These are phyloP conservation scores for Phalacrocorax brasilianus DNA, from an alignment of 2,113 vertebrate species.

Conservation along the genomic window DNA sequence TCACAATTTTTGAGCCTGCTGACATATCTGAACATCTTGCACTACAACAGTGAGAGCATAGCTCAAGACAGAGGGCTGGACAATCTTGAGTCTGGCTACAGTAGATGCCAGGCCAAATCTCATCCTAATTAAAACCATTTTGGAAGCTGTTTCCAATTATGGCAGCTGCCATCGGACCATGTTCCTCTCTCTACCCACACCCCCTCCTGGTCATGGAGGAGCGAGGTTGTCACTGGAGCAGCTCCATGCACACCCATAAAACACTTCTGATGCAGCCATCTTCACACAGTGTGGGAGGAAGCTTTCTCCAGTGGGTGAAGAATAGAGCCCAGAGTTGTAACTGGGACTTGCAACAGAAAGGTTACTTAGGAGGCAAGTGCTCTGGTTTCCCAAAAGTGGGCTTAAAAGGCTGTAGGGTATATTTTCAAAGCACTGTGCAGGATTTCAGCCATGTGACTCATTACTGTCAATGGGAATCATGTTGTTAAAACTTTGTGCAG, in stretches of 20 bases:
- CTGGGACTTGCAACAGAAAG: neutral
- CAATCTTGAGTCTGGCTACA: neutral
- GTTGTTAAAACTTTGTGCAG: neutral
- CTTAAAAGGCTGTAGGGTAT: constrained; percentile 20
- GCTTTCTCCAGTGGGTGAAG: accelerated
- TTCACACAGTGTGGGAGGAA: neutral
- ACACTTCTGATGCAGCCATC: neutral
- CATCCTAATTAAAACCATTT: constrained; percentile 31
- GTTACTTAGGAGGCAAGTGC: constrained; percentile 21
- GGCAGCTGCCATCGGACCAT: neutral
- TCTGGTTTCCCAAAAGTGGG: constrained; percentile 31
- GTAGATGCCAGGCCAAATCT: constrained; percentile 1
- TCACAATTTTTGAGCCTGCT: neutral
- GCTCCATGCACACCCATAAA: neutral
- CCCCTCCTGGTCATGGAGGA: neutral
- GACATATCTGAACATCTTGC: neutral
- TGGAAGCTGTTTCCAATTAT: constrained; percentile 15
- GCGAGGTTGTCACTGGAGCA: neutral
- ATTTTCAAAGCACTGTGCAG: constrained; percentile 46
- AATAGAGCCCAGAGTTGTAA: neutral
- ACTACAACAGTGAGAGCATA: neutral
- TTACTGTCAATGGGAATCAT: constrained; percentile 35
- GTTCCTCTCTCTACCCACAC: neutral
- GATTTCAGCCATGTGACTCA: constrained; percentile 38
- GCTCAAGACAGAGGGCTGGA: neutral